Conservation (phyloP, 2,797 vertebrate genomes). For the Typhlichthys subterraneus region DNA sequence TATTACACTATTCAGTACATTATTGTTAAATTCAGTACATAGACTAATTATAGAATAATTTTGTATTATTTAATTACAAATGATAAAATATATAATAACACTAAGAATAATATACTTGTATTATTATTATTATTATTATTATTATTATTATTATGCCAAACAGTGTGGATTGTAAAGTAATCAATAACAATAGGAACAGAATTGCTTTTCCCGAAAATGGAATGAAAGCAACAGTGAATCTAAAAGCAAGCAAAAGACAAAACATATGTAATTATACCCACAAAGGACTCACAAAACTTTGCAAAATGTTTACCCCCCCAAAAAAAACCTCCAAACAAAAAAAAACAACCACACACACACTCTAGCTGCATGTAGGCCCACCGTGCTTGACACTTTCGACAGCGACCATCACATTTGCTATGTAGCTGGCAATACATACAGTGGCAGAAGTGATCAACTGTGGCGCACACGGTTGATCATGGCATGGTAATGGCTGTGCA, state of each 20-base stretch:
- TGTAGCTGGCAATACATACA: conserved; percentile 92
- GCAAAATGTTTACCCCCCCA: conserved; percentile 30
- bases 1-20: too few relatives aligned
- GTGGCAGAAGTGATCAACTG: conserved; percentile 60
- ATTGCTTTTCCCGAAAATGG: conserved; percentile 41
- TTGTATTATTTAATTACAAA: neutral
- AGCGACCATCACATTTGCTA: conserved; percentile 83
- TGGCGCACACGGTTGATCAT: conserved; percentile 51
- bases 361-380: conserved; percentile 39
- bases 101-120: neutral
- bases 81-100: too few relatives aligned
- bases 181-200: conserved; percentile 72
- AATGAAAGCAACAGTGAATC: conserved; percentile 60
- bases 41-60: neutral
- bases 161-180: conserved; percentile 31
- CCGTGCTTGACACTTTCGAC: conserved; percentile 44
- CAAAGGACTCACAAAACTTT: conserved; percentile 27
- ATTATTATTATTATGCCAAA: conserved; percentile 22
- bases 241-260: conserved; percentile 49
- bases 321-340: conserved; percentile 38
- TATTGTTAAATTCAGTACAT: neutral
- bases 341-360: conserved; percentile 35
- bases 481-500: conserved; percentile 55
- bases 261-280: conserved; percentile 37
- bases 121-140: neutral